Percentiles rank a stretch among this genome's conserved stretches.
Conservation (phyloP, 2,797 vertebrate species). For the Poecilia gillii region DNA sequence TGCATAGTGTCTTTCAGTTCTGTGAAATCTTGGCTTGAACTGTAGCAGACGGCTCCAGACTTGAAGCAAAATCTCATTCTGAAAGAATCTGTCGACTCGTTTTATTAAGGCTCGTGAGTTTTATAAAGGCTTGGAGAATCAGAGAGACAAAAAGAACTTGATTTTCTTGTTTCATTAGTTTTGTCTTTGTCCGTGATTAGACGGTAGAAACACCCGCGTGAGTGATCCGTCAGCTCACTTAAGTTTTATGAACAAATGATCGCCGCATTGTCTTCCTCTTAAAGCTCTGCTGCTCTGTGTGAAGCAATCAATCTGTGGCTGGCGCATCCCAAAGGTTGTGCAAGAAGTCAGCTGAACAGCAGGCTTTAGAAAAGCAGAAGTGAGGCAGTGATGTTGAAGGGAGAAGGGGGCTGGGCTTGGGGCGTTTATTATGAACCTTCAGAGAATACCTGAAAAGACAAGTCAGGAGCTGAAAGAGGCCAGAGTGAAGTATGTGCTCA, state of each 20-base stretch:
- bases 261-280: neutral
- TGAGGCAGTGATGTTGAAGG: conserved; percentile 67
- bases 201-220: conserved; percentile 54
- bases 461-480: conserved; percentile 67
- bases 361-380: conserved; percentile 38
- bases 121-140: conserved; percentile 6
- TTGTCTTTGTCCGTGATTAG: conserved; percentile 28
- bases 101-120: neutral
- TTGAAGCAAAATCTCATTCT: conserved; percentile 25
- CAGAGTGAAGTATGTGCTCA: conserved; percentile 51
- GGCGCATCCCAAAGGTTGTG: conserved; percentile 37
- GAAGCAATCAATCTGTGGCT: conserved; percentile 31
- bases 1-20: conserved; percentile 46
- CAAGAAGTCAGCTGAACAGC: conserved; percentile 38
- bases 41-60: conserved; percentile 57
- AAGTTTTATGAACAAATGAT: neutral
- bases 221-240: conserved; percentile 32
- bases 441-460: conserved; percentile 80
- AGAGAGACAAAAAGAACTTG: conserved; percentile 30
- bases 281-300: neutral
- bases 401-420: conserved; percentile 66
- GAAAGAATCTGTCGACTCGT: conserved; percentile 1
- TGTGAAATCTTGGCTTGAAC: conserved; percentile 39
- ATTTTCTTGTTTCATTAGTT: conserved; percentile 49
- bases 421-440: conserved; percentile 50